Percentiles rank a stretch among this genome's conserved stretches.
Conservation (phyloP, 2,113 vertebrate genomes). For the Chaetorhynchus papuensis region DNA sequence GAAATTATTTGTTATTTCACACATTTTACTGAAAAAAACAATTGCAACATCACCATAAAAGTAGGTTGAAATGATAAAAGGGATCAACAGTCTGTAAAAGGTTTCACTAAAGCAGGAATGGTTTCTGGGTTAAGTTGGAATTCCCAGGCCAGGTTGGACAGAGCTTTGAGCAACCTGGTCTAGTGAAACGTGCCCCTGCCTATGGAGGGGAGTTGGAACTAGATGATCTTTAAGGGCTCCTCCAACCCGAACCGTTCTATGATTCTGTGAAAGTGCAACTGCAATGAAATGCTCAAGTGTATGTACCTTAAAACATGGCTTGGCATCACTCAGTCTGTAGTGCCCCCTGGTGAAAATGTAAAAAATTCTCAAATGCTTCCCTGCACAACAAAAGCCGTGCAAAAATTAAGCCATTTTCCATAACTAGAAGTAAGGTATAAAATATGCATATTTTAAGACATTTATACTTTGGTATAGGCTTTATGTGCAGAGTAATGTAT, state of each 20-base stretch:
- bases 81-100: not conserved
- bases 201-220: not conserved
- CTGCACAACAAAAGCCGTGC: not conserved
- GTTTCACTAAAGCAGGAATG: not conserved
- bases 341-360: constrained; percentile 6
- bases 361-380: not conserved
- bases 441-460: not conserved
- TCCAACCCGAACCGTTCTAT: not conserved
- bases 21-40: not conserved
- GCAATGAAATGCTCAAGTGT: not conserved
- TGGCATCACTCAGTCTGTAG: not conserved
- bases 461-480: not conserved
- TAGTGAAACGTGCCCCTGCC: not conserved
- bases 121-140: not conserved
- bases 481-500: not conserved
- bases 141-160: not conserved
- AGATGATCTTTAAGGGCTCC: not conserved
- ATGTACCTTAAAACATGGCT: not conserved
- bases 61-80: not conserved
- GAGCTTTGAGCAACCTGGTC: not conserved
- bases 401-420: not conserved
- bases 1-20: not conserved
- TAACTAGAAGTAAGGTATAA: not conserved
- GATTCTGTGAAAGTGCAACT: not conserved
- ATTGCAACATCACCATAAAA: not conserved